Evolutionary conservation across 1,140 invertebrate genomes (phyloP), one percentile per base, ranked within the genome.

Genomic region (Drosophila subpulchrella): DNA sequence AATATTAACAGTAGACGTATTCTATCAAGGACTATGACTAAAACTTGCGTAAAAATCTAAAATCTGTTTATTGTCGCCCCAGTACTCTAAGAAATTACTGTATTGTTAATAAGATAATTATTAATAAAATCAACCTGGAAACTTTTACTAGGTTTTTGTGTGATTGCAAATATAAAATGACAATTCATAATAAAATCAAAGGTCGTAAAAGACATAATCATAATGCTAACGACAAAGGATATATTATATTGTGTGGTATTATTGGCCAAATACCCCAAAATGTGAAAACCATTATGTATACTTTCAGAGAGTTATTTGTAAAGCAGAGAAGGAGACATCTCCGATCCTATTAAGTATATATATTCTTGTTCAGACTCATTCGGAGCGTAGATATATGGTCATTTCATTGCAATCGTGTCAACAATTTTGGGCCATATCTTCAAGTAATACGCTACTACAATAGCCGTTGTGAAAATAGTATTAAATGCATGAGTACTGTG

Each of bases 11-110:
- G 50, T 51, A 51, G 50, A 17, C 1, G 30, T 51, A 51, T 36
- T 17, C 15, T 36, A 17, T 34, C 32, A 36, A 51, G 30, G 50
- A 51, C 27, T 51, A 20, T 51, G 50, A 36, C 30, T 36, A 36
- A 36, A 51, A 50, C 27, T 51, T 51, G 30, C 50, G 30, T 51
- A 36, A 34, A 51, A 51, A 34, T 51, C 34, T 34, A 4, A 51
- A 34, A 20, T 36, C 8, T 51, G 50, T 51, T 51, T 51, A 7
- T 51, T 51, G 50, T 51, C 50, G 30, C 50, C 50, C 47, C 50
- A 51, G 50, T 36, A 36, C 50, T 51, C 15, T 51, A 51, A 51
- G 50, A 17, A 36, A 51, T 51, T 51, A 51, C 50, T 51, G 50
- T 51, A 51, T 51, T 51, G 50, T 51, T 51, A 51, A 15, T 36